A percentile compares a stretch with the other conserved stretches of the same genome.
These are phyloP conservation scores for Hippocampus abdominalis DNA, from an alignment of 2,113 vertebrate species.

Conservation along the genomic window DNA sequence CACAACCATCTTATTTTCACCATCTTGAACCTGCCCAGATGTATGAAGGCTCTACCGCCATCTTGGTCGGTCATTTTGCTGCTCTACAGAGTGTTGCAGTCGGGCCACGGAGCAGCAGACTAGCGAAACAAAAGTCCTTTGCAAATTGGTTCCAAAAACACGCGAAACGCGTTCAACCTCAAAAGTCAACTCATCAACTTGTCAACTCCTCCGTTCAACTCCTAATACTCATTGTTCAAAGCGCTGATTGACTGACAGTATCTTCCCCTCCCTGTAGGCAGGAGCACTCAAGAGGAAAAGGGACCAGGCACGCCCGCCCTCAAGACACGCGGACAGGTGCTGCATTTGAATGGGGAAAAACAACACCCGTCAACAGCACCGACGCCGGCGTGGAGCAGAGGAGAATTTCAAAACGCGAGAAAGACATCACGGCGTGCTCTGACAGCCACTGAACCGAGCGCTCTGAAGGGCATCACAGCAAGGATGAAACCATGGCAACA, in stretches of 20 bases:
- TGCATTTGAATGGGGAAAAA: conserved; percentile 31
- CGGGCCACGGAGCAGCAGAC: too few species aligned
- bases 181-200: not conserved
- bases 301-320: conserved; percentile 54
- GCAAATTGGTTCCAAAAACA: not conserved
- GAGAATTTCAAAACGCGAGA: conserved; percentile 40
- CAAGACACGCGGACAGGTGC: conserved; percentile 44
- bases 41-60: too few species aligned
- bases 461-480: conserved; percentile 61
- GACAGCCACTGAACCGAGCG: conserved; percentile 45
- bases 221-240: not conserved
- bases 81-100: too few species aligned
- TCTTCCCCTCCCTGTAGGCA: conserved; percentile 42
- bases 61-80: not conserved
- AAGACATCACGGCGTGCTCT: conserved; percentile 39
- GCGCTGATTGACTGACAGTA: conserved; percentile 15
- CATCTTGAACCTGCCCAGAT: too few species aligned
- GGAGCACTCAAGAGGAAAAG: conserved; percentile 47
- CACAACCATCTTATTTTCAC: too few species aligned
- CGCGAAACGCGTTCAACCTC: not conserved
- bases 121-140: too few species aligned
- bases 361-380: conserved; percentile 1
- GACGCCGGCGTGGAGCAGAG: conserved; percentile 11
- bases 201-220: not conserved
- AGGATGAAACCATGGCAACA: conserved; percentile 69